Evolutionary conservation across 2,888 invertebrate species (phyloP).

Genomic region (Boloria euphrosyne): DNA sequence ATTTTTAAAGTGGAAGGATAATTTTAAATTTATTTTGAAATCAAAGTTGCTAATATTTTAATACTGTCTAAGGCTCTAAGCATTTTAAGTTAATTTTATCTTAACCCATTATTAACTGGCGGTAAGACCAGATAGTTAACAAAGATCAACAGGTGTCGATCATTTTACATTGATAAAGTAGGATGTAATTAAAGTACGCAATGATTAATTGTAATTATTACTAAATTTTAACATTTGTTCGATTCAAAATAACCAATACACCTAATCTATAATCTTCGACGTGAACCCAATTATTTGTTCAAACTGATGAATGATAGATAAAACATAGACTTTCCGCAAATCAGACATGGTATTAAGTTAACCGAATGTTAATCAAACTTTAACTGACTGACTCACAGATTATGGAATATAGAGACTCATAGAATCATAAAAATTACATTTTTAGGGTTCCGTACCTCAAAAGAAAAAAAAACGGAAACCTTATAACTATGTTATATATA

Average conservation of each 20-base stretch:
- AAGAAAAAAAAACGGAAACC: too few species aligned
- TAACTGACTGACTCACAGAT: too few species aligned
- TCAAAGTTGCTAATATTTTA: too few species aligned
- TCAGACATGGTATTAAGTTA: slow-evolving; percentile 9
- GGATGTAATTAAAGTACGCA: slow-evolving; percentile 14
- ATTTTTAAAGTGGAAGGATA: too few species aligned
- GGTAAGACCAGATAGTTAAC: background rate
- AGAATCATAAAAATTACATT: too few species aligned
- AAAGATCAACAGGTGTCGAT: slow-evolving; percentile 16
- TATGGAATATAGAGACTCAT: too few species aligned
- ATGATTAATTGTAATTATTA: slow-evolving; percentile 31
- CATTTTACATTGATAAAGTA: slow-evolving; percentile 18
- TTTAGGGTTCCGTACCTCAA: too few species aligned
- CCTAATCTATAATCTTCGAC: slow-evolving; percentile 41
- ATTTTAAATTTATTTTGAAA: too few species aligned
- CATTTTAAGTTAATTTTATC: too few species aligned
- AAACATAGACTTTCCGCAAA: background rate
- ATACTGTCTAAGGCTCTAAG: too few species aligned
- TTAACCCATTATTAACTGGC: background rate
- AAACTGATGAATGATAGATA: slow-evolving; percentile 41
- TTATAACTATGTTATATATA: too few species aligned
- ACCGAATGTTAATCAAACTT: too few species aligned
- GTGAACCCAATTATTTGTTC: slow-evolving; percentile 48
- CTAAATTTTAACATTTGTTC: slow-evolving; percentile 31
- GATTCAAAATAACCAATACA: slow-evolving; percentile 16